Percentiles rank a stretch among this genome's conserved stretches.
These are phyloP conservation scores for Chromobotia macracanthus DNA, from an alignment of 2,797 vertebrate species.

Conservation along the genomic window DNA sequence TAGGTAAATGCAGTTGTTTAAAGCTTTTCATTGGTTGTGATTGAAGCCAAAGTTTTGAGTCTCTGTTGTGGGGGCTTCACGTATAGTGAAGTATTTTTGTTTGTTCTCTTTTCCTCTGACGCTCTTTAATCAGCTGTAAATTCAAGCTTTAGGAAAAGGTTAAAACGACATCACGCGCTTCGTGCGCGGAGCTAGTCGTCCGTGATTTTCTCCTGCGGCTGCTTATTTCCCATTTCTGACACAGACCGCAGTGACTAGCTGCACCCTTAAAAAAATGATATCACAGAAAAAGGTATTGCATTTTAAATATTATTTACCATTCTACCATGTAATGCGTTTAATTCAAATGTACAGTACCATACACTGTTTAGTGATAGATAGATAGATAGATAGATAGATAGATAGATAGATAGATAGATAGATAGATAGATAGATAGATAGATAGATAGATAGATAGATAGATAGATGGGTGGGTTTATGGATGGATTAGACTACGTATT, in stretches of 20 bases:
- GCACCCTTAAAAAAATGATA: too few relatives aligned
- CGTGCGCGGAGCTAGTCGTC: conserved; percentile 60
- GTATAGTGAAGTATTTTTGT: conserved; percentile 54
- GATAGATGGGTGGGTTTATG: too few relatives aligned
- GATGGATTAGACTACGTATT: too few relatives aligned
- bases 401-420: too few relatives aligned
- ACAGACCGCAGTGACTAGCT: background rate
- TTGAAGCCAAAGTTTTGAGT: background rate
- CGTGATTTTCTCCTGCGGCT: conserved; percentile 64
- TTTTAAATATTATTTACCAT: too few relatives aligned
- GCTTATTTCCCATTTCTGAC: conserved; percentile 67
- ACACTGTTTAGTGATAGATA: too few relatives aligned
- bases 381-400: too few relatives aligned
- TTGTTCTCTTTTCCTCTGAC: conserved; percentile 64
- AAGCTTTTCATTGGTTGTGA: conserved; percentile 5
- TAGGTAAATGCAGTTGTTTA: background rate
- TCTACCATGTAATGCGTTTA: too few relatives aligned
- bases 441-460: conserved; percentile 19
- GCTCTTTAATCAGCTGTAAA: conserved; percentile 66
- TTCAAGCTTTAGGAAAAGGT: conserved; percentile 65
- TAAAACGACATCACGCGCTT: conserved; percentile 62
- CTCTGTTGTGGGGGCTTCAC: conserved; percentile 48
- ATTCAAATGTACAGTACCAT: too few relatives aligned
- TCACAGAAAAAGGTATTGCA: too few relatives aligned
- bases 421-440: background rate